Conservation (phyloP, 2,113 vertebrate species). For the Oncorhynchus mykiss region DNA sequence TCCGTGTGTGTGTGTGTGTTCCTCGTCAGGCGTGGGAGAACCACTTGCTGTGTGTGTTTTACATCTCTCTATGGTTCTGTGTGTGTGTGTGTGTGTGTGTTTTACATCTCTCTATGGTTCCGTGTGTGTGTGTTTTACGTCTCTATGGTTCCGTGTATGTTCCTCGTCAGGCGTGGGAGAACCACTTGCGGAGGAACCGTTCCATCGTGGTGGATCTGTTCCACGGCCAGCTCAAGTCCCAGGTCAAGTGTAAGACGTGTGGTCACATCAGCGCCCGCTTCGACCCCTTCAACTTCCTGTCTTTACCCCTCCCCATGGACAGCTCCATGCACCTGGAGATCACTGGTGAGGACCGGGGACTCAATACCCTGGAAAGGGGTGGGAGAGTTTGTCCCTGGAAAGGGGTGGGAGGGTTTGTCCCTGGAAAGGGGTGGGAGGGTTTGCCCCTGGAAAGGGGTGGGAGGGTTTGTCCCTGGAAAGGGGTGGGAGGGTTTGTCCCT, state of each 20-base stretch:
- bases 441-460: too few species aligned
- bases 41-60: constrained; percentile 70
- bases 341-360: constrained; percentile 77
- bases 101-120: too few species aligned
- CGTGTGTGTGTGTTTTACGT: neutral
- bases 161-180: constrained; percentile 90
- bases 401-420: too few species aligned
- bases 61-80: neutral
- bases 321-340: constrained; percentile 99
- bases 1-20: neutral
- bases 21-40: constrained; percentile 92
- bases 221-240: constrained; percentile 96
- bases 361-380: too few species aligned
- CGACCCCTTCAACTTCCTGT: constrained; percentile 98
- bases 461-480: too few species aligned
- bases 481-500: too few species aligned
- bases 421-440: too few species aligned
- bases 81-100: neutral
- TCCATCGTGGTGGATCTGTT: constrained; percentile 98
- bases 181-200: constrained; percentile 93
- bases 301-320: constrained; percentile 97
- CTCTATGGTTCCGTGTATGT: neutral
- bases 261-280: constrained; percentile 97
- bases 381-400: too few species aligned
- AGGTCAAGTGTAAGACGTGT: constrained; percentile 98